These are phyloP conservation scores for Cremastinae sp. DNA, from an alignment of 2,888 invertebrate species.

Conservation along the genomic window DNA sequence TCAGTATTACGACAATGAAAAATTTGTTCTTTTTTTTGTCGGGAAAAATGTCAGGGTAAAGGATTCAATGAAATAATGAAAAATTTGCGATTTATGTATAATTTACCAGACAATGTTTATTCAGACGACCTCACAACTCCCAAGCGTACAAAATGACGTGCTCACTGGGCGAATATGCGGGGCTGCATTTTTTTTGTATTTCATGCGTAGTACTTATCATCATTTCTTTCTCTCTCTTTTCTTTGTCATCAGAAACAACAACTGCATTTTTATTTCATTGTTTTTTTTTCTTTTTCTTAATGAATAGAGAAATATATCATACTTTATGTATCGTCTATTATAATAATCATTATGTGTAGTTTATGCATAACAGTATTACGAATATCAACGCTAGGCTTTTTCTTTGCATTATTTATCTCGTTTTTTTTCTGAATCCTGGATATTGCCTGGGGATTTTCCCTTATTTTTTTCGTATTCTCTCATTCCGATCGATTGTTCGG, in stretches of 20 bases:
- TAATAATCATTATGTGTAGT: slow-evolving; percentile 80
- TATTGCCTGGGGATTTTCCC: slow-evolving; percentile 43
- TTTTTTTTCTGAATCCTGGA: slow-evolving; percentile 47
- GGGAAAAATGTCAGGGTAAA: slow-evolving; percentile 31
- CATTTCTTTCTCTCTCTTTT: slow-evolving; percentile 59
- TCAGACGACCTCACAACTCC: slow-evolving; percentile 89
- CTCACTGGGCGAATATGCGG: slow-evolving; percentile 82
- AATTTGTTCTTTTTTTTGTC: slow-evolving; percentile 1
- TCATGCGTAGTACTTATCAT: slow-evolving; percentile 67
- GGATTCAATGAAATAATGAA: slow-evolving; percentile 48
- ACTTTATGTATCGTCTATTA: slow-evolving; percentile 80
- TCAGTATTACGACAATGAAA: neutral
- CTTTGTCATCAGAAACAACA: slow-evolving; percentile 76
- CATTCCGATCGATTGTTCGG: slow-evolving; percentile 12
- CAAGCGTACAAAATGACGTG: slow-evolving; percentile 88
- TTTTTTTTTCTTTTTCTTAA: slow-evolving; percentile 72
- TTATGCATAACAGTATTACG: slow-evolving; percentile 78
- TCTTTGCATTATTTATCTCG: slow-evolving; percentile 27
- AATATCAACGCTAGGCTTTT: slow-evolving; percentile 78
- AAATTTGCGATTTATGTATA: slow-evolving; percentile 79
- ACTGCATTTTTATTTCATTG: slow-evolving; percentile 72
- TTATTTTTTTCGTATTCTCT: neutral
- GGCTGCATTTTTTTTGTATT: slow-evolving; percentile 75
- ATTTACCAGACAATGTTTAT: slow-evolving; percentile 85
- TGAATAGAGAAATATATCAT: slow-evolving; percentile 81